phyloP scores from a whole-genome alignment of 2,888 invertebrate genomes.

The Cantharis nigra region DNA sequence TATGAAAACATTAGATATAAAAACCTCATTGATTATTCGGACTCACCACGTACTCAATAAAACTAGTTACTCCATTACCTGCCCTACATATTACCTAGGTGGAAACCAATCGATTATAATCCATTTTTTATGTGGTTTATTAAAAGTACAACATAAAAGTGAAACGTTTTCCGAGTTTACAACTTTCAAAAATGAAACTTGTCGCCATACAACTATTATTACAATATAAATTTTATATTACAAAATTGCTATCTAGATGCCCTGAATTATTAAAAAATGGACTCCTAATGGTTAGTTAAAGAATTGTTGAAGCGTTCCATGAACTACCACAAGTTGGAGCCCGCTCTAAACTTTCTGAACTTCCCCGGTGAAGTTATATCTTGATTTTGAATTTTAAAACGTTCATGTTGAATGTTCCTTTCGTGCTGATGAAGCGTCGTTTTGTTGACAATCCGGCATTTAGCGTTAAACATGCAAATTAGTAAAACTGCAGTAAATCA shows the following conservation, averaged over 20 bases:
- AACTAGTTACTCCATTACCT: background rate
- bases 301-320: too few relatives aligned
- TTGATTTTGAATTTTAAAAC: background rate
- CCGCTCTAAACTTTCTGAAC: background rate
- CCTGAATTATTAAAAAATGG: background rate
- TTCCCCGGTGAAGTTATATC: background rate
- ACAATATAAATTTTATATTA: background rate
- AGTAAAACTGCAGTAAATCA: background rate
- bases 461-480: background rate
- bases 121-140: background rate
- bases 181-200: background rate
- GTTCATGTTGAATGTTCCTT: background rate
- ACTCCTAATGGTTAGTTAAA: too few relatives aligned
- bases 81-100: background rate
- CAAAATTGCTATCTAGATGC: background rate
- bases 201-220: background rate
- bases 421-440: background rate
- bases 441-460: background rate
- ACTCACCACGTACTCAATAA: background rate
- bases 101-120: background rate
- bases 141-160: background rate
- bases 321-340: too few relatives aligned
- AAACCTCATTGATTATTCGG: background rate
- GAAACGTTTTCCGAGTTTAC: background rate
- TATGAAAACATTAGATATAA: background rate